Evolutionary conservation across 1,140 invertebrate species (phyloP), one percentile per base, ranked within the genome.

Genomic region (Chymomyza costata): DNA sequence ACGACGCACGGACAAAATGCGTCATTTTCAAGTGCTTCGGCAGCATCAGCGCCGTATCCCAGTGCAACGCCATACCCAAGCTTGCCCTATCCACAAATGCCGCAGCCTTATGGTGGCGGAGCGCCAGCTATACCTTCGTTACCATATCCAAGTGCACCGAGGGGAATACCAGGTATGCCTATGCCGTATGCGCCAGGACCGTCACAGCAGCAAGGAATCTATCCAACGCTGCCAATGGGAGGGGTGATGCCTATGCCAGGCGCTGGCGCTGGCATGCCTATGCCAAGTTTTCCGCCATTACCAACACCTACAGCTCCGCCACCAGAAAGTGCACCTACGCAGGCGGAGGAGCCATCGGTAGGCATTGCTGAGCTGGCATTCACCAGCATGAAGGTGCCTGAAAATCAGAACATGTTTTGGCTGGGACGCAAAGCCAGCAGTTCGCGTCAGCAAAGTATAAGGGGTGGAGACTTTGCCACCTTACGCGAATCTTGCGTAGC

Each of bases 401-500:
- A 83, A 39, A 83, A 83, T 31, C 73, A 83, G 21, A 81, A 81
- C 11, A 81, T 81, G 76, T 81, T 81, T 47, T 81, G 76, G 76
- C 68, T 81, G 68, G 74, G 74, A 1, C 73, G 73, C 17, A 80
- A 82, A 53, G 70, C 73, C 1, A 81, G 47, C 1, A 62, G 56
- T 6, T 43, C 32, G 0, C 56, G 73, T 0, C 74, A 80, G 30
- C 58, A 46, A 0, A 80, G 88, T 47, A 53, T 86, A 3, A 16
- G 82, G 69, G 11, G 86, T 89, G 5, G 92, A 94, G 93, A 95
- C 80, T 95, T 93, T 70, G 88, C 90, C 40, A 84, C 89, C 35
- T 74, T 95, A 1, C 88, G 93, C 1, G 90, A 92, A 39, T 86
- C 92, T 39, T 94, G 93, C 78, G 73, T 95, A 2, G 71, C 87